Evolutionary conservation across 1,140 invertebrate species (phyloP).

Genomic region (Caerostris extrusa): DNA sequence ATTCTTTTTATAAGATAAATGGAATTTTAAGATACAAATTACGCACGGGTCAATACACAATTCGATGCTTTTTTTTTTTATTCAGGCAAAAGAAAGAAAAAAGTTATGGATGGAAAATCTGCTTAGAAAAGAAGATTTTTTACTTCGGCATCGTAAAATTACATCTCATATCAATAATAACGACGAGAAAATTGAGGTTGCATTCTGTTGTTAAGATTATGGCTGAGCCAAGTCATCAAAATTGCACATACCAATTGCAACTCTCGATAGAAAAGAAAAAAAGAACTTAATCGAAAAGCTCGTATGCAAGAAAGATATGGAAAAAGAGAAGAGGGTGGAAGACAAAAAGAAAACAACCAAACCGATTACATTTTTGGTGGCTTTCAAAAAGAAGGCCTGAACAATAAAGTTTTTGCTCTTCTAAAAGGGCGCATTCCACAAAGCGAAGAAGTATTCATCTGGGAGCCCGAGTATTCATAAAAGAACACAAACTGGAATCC

Average conservation of each 20-base stretch:
- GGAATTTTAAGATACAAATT: neutral
- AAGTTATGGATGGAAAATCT: constrained; percentile 4
- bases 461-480: constrained; percentile 72
- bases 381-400: constrained; percentile 41
- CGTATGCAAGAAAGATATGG: neutral
- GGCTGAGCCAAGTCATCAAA: constrained; percentile 69
- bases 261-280: neutral
- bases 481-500: constrained; percentile 72
- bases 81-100: neutral
- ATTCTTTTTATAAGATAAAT: neutral
- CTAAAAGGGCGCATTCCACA: constrained; percentile 71
- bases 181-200: neutral
- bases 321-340: neutral
- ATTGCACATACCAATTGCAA: constrained; percentile 53
- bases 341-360: neutral
- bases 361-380: constrained; percentile 62
- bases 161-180: constrained; percentile 31
- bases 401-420: constrained; percentile 75
- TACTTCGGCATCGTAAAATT: neutral
- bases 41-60: neutral
- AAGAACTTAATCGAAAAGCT: neutral
- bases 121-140: constrained; percentile 1
- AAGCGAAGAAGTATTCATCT: constrained; percentile 67
- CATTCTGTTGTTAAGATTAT: constrained; percentile 25
- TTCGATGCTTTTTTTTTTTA: neutral